These are phyloP conservation scores for Hyphantria cunea DNA, from an alignment of 1,140 invertebrate genomes.

Conservation along the genomic window DNA sequence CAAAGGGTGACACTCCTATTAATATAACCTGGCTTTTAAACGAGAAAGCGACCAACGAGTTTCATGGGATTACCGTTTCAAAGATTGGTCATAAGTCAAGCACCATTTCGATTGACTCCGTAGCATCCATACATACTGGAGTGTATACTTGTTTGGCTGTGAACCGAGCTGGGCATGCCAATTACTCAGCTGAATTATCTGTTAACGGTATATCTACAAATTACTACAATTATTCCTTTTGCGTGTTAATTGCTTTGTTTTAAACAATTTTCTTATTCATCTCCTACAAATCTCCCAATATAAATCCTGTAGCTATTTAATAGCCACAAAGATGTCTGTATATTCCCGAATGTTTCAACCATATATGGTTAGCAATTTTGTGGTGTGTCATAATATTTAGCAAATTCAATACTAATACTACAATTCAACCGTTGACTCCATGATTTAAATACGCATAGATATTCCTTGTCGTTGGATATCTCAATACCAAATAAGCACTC, in stretches of 20 bases:
- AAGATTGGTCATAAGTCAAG: constrained; percentile 84
- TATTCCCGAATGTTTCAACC: too few relatives aligned
- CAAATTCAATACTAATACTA: too few relatives aligned
- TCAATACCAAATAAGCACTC: too few relatives aligned
- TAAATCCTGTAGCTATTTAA: too few relatives aligned
- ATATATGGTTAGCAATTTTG: too few relatives aligned
- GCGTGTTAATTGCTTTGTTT: constrained; percentile 23
- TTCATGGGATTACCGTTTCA: constrained; percentile 79
- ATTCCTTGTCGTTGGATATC: too few relatives aligned
- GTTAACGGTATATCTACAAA: constrained; percentile 83
- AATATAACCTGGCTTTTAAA: constrained; percentile 87
- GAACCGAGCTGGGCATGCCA: constrained; percentile 85
- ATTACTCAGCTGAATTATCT: constrained; percentile 83
- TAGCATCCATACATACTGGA: constrained; percentile 86
- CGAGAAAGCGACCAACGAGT: constrained; percentile 73
- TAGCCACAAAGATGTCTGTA: too few relatives aligned
- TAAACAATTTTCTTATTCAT: background rate
- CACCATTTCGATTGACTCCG: constrained; percentile 87
- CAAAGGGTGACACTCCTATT: constrained; percentile 89
- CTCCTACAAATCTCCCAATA: constrained; percentile 41
- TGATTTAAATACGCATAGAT: too few relatives aligned
- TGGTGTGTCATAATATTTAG: too few relatives aligned
- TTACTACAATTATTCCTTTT: background rate
- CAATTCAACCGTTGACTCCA: too few relatives aligned
- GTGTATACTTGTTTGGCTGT: constrained; percentile 88